phyloP scores from a whole-genome alignment of 2,888 invertebrate genomes.

The Gasteruption jaculator region DNA sequence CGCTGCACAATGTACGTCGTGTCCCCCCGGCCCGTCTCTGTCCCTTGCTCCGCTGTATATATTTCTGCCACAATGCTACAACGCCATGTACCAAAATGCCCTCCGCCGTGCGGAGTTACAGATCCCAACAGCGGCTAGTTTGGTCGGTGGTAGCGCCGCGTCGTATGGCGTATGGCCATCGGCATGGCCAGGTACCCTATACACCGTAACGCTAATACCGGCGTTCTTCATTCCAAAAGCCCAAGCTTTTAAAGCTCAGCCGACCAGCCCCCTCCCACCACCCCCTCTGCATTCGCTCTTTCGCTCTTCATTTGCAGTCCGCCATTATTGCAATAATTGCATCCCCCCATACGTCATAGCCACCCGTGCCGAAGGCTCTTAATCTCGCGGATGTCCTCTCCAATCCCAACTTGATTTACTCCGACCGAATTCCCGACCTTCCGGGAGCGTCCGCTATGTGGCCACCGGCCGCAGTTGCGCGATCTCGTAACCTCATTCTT shows the following conservation, averaged over 20 bases:
- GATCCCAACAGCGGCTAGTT: slow-evolving; percentile 29
- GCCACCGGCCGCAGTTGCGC: too few species aligned
- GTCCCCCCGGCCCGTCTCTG: slow-evolving; percentile 4
- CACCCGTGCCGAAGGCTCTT: too few species aligned
- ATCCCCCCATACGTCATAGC: too few species aligned
- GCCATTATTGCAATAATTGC: too few species aligned
- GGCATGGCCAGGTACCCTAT: not conserved
- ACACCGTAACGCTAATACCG: slow-evolving; percentile 20
- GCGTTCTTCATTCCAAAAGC: slow-evolving; percentile 19
- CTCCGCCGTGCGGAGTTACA: too few species aligned
- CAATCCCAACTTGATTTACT: too few species aligned
- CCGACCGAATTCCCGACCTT: too few species aligned
- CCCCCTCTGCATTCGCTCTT: too few species aligned
- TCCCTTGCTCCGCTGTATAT: slow-evolving; percentile 1
- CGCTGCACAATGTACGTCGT: slow-evolving; percentile 14
- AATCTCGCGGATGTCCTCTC: too few species aligned
- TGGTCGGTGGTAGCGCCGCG: slow-evolving; percentile 10
- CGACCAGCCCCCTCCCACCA: not conserved
- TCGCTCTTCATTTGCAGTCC: too few species aligned
- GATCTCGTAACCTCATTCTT: too few species aligned
- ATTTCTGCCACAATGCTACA: slow-evolving; percentile 35
- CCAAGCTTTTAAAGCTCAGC: not conserved
- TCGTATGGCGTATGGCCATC: slow-evolving; percentile 3
- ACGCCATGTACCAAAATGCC: slow-evolving; percentile 46
- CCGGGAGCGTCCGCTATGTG: too few species aligned